Percentiles rank a stretch among this genome's conserved stretches.
These are phyloP conservation scores for Aspidiotus destructor DNA, from an alignment of 2,888 invertebrate genomes.

Conservation along the genomic window DNA sequence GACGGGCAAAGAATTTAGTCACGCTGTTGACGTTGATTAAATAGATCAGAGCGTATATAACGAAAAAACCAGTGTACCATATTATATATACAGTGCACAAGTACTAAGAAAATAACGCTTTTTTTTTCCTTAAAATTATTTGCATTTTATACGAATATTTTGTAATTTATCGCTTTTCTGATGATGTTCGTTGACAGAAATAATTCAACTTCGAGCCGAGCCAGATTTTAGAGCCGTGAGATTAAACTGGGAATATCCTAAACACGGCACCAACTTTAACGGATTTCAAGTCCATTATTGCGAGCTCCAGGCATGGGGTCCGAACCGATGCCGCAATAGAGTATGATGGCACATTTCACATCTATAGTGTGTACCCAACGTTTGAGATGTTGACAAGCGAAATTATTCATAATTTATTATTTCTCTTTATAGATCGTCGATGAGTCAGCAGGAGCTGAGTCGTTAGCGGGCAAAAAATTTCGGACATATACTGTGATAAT, in stretches of 20 bases:
- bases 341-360: constrained; percentile 43
- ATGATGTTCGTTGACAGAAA: constrained; percentile 35
- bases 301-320: constrained; percentile 69
- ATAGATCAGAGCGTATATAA: constrained; percentile 24
- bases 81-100: background rate
- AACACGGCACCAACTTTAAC: constrained; percentile 44
- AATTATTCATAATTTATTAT: too few relatives aligned
- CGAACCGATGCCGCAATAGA: constrained; percentile 62
- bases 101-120: background rate
- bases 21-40: constrained; percentile 26
- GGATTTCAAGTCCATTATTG: constrained; percentile 66
- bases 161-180: constrained; percentile 1
- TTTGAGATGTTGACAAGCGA: too few relatives aligned
- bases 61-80: constrained; percentile 22
- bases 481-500: constrained; percentile 52
- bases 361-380: too few relatives aligned
- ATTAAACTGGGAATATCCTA: constrained; percentile 54
- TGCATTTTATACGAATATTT: background rate
- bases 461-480: constrained; percentile 40
- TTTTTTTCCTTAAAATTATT: background rate
- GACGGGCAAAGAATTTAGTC: constrained; percentile 10
- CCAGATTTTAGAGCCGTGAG: constrained; percentile 57
- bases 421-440: constrained; percentile 36
- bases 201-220: constrained; percentile 41
- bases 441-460: constrained; percentile 37